Conservation (phyloP, 2,888 invertebrate genomes). For the Pristionchus exspectatus region DNA sequence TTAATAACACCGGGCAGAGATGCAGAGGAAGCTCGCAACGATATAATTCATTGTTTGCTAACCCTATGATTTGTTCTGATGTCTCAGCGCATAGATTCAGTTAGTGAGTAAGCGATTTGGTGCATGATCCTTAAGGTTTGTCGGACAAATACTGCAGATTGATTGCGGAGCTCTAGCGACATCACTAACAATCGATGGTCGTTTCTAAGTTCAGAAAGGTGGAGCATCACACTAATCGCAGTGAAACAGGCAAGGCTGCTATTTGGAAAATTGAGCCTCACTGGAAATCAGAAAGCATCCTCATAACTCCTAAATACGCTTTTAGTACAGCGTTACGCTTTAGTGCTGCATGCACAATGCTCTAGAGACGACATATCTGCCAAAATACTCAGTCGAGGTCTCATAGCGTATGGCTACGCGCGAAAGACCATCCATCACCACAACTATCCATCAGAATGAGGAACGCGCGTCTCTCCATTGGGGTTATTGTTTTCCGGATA, state of each 20-base stretch:
- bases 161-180: no score
- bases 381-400: neutral
- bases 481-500: neutral
- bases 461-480: neutral
- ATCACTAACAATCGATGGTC: no score
- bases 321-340: no score
- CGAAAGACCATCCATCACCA: neutral
- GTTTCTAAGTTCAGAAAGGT: no score
- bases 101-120: neutral
- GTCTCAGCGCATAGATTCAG: neutral
- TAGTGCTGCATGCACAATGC: neutral
- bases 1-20: constrained; percentile 16
- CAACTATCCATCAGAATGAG: neutral
- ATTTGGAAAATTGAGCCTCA: no score
- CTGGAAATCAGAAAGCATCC: no score
- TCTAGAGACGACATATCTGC: neutral
- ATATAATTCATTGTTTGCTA: neutral
- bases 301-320: no score
- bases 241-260: no score
- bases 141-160: neutral
- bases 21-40: neutral
- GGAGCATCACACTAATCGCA: no score
- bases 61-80: neutral
- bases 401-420: neutral
- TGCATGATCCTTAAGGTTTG: neutral